Conservation (phyloP, 2,113 vertebrate species). For the Pluvianellus socialis region DNA sequence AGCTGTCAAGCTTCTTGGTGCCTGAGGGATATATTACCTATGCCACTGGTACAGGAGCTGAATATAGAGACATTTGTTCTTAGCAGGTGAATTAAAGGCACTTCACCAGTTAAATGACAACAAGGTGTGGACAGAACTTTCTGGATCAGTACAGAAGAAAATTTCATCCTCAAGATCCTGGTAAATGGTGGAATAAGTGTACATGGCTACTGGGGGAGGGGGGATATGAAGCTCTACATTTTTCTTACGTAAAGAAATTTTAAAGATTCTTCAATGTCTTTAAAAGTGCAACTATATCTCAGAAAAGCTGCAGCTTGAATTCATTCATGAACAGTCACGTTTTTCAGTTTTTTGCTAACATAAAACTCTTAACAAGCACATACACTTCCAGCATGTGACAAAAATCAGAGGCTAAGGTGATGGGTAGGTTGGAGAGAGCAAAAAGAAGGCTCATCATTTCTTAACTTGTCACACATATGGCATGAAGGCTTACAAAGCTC, state of each 20-base stretch:
- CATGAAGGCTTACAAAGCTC: neutral
- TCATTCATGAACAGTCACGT: neutral
- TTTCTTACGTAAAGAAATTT: neutral
- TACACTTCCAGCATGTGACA: neutral
- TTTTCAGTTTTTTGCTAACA: neutral
- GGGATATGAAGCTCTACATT: neutral
- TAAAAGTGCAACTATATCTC: neutral
- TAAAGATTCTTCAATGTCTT: neutral
- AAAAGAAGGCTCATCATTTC: neutral
- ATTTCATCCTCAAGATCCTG: neutral
- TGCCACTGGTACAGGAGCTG: neutral
- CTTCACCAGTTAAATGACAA: neutral
- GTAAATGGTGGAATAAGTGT: neutral
- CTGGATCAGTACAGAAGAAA: neutral
- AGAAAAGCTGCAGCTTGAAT: neutral
- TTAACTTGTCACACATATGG: neutral
- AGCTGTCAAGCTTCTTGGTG: neutral
- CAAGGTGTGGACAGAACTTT: neutral
- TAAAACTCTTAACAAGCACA: neutral
- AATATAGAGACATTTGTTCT: neutral
- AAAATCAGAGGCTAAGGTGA: neutral
- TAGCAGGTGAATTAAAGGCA: neutral
- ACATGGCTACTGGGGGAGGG: rapidly evolving
- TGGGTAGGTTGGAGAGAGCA: neutral
- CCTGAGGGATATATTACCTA: neutral